Base-by-base conservation (phyloP, 1,140 invertebrate species). In the Megalonaias nervosa region DNA sequence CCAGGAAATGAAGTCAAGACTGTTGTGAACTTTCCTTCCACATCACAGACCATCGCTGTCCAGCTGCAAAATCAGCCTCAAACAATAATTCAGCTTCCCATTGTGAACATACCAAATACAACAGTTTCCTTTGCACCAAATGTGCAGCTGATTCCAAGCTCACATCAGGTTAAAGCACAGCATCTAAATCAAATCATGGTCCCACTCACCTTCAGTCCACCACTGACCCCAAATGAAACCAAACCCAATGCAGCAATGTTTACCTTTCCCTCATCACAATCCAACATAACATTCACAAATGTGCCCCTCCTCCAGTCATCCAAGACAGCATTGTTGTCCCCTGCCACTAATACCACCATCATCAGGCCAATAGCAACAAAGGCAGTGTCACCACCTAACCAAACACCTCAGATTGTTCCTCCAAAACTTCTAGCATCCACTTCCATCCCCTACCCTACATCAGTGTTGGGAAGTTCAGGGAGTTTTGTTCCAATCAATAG, bases 121-220 rank as follows among this genome's bases (percentile, higher is more conserved):
- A 65, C 71, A 23, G 19, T 69, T 23, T 55, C 71, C 26, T 58
- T 65, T 61, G 59, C 67, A 31, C 72, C 79, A n/a, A 77, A 77
- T 60, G 58, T 82, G 15, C 84, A 85, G 26, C 72, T 79, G 61
- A 71, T 82, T 71, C 78, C 81, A 56, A 71, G 71, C 15, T 69
- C 77, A 14, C 76, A 78, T 15, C 64, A 75, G 15, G 65, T 21
- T 16, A n/a, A 67, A 78, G 73, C 79, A 58, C 83, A 62, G 71
- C 83, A 67, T 68, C 70, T 70, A n/a, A 66, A 77, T 60, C 76
- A 82, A 64, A 72, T 85, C 21, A 78, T 81, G 71, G 79, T 87
- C 56, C 86, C 86, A 55, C 57, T 85, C 4, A 81, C 83, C n/a
- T 82, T 84, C 57, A 85, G 79, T 80, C 80, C 80, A 59, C 85